Percentiles rank a stretch among this genome's conserved stretches.
Evolutionary conservation across 1,140 invertebrate genomes (phyloP).

Genomic region (Pseudomyrmex sp.): DNA sequence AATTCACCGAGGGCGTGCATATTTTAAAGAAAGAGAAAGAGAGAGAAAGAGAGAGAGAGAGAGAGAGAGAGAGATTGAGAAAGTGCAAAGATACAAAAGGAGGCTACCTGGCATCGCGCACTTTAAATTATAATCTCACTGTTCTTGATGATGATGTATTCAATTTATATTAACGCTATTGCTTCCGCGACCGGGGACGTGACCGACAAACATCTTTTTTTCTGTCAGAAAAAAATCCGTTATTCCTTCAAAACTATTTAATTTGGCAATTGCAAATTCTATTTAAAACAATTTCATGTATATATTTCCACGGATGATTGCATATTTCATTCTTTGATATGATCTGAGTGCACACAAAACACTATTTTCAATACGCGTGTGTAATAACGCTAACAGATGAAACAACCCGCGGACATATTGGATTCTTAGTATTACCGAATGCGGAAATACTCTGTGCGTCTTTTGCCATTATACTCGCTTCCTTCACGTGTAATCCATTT

Average conservation of each 20-base stretch:
- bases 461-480: constrained; percentile 22
- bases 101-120: not conserved
- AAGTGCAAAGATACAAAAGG: constrained; percentile 23
- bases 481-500: not conserved
- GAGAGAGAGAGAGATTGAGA: not conserved
- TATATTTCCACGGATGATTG: no score
- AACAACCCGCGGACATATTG: no score
- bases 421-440: not conserved
- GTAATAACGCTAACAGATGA: no score
- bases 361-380: no score
- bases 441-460: constrained; percentile 9
- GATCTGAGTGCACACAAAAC: no score
- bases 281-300: not conserved
- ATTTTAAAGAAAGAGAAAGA: constrained; percentile 12
- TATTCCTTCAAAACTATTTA: not conserved
- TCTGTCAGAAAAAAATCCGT: not conserved
- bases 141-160: constrained; percentile 25
- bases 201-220: not conserved
- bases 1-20: constrained; percentile 44
- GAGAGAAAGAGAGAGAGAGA: not conserved
- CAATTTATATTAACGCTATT: constrained; percentile 24
- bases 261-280: not conserved
- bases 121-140: constrained; percentile 37
- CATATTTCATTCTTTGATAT: no score
- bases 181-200: not conserved